Conservation (phyloP, 1,140 invertebrate species). For the Conus betulinus region DNA sequence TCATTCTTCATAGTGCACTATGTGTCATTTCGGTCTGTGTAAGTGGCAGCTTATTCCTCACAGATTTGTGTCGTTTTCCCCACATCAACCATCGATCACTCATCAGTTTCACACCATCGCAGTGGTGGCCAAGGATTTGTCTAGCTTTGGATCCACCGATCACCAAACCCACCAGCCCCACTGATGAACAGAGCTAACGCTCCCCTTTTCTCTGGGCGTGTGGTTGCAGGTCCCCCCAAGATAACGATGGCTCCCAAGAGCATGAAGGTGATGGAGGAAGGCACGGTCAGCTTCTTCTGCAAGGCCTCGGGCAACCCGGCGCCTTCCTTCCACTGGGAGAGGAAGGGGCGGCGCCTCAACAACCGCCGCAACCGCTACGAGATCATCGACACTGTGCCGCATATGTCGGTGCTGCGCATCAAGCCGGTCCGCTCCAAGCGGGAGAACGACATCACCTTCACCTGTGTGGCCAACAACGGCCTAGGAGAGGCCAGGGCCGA, state of each 20-base stretch:
- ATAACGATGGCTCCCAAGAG: conserved; percentile 67
- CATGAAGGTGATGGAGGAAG: conserved; percentile 85
- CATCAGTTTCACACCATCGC: no score
- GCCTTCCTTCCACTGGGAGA: conserved; percentile 92
- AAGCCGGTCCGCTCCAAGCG: conserved; percentile 89
- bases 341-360: conserved; percentile 89
- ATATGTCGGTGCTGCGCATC: conserved; percentile 91
- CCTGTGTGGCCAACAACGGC: conserved; percentile 68
- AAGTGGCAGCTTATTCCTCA: no score
- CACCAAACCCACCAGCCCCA: not conserved
- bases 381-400: conserved; percentile 76
- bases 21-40: no score
- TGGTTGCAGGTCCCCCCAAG: conserved; percentile 63
- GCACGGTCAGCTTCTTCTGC: conserved; percentile 97
- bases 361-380: conserved; percentile 78
- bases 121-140: no score
- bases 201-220: conserved; percentile 31
- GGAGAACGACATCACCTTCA: conserved; percentile 82
- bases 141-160: no score
- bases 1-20: no score
- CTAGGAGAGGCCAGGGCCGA: conserved; percentile 91
- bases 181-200: not conserved
- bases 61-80: no score
- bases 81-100: no score
- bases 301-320: conserved; percentile 91